These are phyloP conservation scores for Drosophila lowei DNA, from an alignment of 1,140 invertebrate genomes.

Conservation along the genomic window DNA sequence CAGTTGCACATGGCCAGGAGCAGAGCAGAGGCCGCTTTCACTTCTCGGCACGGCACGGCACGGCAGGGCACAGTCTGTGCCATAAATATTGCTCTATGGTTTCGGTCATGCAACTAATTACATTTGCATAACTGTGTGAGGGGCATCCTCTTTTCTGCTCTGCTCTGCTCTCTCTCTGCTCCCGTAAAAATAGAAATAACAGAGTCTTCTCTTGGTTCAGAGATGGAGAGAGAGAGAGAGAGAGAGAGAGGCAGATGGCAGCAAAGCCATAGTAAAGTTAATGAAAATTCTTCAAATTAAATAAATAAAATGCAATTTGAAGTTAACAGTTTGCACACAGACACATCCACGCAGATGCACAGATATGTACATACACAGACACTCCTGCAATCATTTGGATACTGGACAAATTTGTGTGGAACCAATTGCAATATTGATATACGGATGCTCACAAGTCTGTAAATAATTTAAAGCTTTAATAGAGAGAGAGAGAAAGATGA, in stretches of 20 bases:
- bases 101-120: constrained; percentile 79
- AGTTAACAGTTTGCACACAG: constrained; percentile 25
- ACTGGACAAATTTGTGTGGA: constrained; percentile 4
- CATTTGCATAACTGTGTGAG: constrained; percentile 71
- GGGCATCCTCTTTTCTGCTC: constrained; percentile 6
- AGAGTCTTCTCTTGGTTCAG: too few relatives aligned
- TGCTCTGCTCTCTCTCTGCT: neutral
- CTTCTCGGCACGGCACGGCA: constrained; percentile 32
- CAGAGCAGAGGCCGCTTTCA: constrained; percentile 47
- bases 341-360: constrained; percentile 9
- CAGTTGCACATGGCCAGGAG: constrained; percentile 49
- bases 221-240: too few relatives aligned
- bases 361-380: neutral
- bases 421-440: constrained; percentile 19
- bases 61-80: constrained; percentile 50
- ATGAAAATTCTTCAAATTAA: constrained; percentile 57
- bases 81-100: constrained; percentile 80
- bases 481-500: too few relatives aligned
- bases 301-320: constrained; percentile 43
- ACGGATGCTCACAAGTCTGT: too few relatives aligned
- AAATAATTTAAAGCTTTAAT: too few relatives aligned
- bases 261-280: constrained; percentile 42
- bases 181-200: constrained; percentile 21
- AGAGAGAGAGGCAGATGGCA: constrained; percentile 22
- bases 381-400: constrained; percentile 18